Percentiles rank a stretch among this genome's conserved stretches.
phyloP scores from a whole-genome alignment of 1,140 invertebrate species.

The Polyergus mexicanus region DNA sequence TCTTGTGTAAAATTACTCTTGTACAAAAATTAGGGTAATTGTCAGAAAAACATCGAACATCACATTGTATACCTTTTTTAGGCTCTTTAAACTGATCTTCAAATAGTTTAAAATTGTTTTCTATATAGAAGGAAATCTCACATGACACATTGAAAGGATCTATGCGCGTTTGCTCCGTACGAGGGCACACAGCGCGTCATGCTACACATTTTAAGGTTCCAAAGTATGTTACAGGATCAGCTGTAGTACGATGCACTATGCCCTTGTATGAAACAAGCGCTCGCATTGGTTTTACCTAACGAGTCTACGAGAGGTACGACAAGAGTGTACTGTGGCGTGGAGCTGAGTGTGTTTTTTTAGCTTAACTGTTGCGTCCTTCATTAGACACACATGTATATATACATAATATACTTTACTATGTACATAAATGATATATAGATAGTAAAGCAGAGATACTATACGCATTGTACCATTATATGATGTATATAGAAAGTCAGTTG shows the following conservation, averaged over 20 bases:
- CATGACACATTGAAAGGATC: neutral
- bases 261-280: conserved; percentile 50
- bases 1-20: conserved; percentile 53
- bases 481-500: conserved; percentile 72
- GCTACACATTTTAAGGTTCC: conserved; percentile 46
- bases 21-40: conserved; percentile 52
- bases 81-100: neutral
- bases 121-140: conserved; percentile 14
- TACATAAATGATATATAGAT: conserved; percentile 73
- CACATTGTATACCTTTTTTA: conserved; percentile 53
- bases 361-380: conserved; percentile 69
- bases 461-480: conserved; percentile 64
- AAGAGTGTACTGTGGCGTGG: conserved; percentile 65
- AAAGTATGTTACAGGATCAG: conserved; percentile 22
- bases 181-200: conserved; percentile 28
- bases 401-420: conserved; percentile 67
- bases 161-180: conserved; percentile 36
- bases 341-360: conserved; percentile 68
- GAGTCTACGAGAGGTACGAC: conserved; percentile 48
- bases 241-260: conserved; percentile 45
- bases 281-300: conserved; percentile 57
- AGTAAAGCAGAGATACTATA: conserved; percentile 65
- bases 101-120: conserved; percentile 20
- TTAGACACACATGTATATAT: conserved; percentile 65
- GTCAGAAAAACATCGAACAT: conserved; percentile 40